phyloP scores from a whole-genome alignment of 2,888 invertebrate genomes.

The Cartodere bifasciata region DNA sequence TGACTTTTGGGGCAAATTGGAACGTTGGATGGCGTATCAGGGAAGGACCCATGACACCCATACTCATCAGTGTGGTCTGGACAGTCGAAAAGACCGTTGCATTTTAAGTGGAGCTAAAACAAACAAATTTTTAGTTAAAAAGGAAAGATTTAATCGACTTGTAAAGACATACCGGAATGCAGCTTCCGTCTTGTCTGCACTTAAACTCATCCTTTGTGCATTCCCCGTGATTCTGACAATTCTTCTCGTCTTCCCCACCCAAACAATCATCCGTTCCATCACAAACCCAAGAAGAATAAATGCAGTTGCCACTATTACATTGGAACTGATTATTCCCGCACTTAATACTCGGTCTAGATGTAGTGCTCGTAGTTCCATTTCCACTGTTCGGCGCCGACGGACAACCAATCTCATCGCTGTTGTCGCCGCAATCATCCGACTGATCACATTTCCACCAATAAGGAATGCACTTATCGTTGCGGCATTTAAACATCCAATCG shows the following conservation, averaged over 20 bases:
- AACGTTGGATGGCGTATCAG: constrained; percentile 30
- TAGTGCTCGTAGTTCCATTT: constrained; percentile 1
- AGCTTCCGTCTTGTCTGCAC: constrained; percentile 50
- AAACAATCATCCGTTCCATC: constrained; percentile 47
- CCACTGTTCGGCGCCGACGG: constrained; percentile 11
- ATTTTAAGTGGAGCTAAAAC: constrained; percentile 38
- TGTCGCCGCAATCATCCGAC: constrained; percentile 63
- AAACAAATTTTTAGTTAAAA: not conserved
- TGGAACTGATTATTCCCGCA: constrained; percentile 46
- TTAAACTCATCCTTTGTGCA: constrained; percentile 40
- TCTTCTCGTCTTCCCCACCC: constrained; percentile 48
- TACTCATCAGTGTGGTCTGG: constrained; percentile 43
- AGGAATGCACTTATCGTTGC: constrained; percentile 57
- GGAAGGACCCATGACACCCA: constrained; percentile 27
- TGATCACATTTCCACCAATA: constrained; percentile 73
- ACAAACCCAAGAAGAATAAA: constrained; percentile 48
- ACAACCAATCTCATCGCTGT: constrained; percentile 55
- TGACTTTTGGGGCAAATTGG: constrained; percentile 39
- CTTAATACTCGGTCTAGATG: not conserved
- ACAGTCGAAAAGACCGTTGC: constrained; percentile 43
- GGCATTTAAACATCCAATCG: constrained; percentile 69
- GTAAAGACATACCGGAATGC: constrained; percentile 36
- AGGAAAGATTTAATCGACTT: constrained; percentile 1
- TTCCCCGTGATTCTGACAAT: constrained; percentile 22
- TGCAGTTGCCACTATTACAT: constrained; percentile 44